phyloP scores from a whole-genome alignment of 2,888 invertebrate genomes.

The Drosophila kuntzei region DNA sequence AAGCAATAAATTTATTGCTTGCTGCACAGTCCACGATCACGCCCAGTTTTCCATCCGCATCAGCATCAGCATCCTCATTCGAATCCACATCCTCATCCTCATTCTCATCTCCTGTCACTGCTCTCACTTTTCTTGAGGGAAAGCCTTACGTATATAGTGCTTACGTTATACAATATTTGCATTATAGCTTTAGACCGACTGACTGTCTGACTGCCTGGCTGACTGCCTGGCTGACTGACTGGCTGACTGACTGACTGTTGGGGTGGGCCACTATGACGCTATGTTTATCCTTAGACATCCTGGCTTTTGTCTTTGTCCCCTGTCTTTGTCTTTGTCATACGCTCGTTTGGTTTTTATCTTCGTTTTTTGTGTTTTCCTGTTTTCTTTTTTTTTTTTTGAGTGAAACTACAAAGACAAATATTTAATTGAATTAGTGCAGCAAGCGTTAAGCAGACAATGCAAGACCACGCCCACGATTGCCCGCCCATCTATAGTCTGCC shows the following conservation, averaged over 20 bases:
- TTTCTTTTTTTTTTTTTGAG: slow-evolving; percentile 25
- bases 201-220: slow-evolving; percentile 9
- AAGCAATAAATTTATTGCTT: slow-evolving; percentile 78
- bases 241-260: slow-evolving; percentile 21
- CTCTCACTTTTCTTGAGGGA: slow-evolving; percentile 62
- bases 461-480: slow-evolving; percentile 33
- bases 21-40: slow-evolving; percentile 62
- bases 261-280: slow-evolving; percentile 32
- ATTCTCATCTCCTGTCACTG: slow-evolving; percentile 27
- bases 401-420: slow-evolving; percentile 79
- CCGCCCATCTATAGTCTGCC: slow-evolving; percentile 20
- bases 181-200: slow-evolving; percentile 58
- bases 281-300: slow-evolving; percentile 53
- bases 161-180: slow-evolving; percentile 73
- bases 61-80: neutral
- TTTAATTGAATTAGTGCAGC: slow-evolving; percentile 81
- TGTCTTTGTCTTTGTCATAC: slow-evolving; percentile 56
- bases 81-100: slow-evolving; percentile 9
- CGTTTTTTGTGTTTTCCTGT: slow-evolving; percentile 19
- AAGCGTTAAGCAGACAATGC: slow-evolving; percentile 74
- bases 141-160: slow-evolving; percentile 58
- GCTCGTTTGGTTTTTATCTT: slow-evolving; percentile 59
- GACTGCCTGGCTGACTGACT: slow-evolving; percentile 5
- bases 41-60: slow-evolving; percentile 32
- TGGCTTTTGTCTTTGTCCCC: slow-evolving; percentile 39